Evolutionary conservation across 2,797 vertebrate genomes (phyloP).

Genomic region (Lerista edwardsae): DNA sequence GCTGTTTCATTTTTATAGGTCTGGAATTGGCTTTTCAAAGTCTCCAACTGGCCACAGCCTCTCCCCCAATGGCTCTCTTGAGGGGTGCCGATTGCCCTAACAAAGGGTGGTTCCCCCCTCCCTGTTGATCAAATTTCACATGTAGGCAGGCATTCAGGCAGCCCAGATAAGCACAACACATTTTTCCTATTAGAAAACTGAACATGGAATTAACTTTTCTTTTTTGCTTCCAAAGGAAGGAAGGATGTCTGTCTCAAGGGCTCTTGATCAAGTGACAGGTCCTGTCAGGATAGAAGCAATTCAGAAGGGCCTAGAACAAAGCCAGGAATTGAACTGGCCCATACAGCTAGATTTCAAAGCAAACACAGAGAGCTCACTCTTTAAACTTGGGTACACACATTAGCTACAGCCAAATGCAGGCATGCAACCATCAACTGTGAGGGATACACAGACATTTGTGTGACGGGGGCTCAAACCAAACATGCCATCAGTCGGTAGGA

Average conservation of each 20-base stretch:
- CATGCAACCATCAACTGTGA: neutral
- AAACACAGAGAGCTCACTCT: neutral
- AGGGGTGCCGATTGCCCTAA: neutral
- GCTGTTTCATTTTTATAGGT: neutral
- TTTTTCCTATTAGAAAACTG: slow-evolving; percentile 4
- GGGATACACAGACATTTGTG: too few relatives aligned
- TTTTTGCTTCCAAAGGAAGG: neutral
- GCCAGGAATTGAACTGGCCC: neutral
- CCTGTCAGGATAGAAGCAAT: neutral
- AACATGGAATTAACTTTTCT: neutral
- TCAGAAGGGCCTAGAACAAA: neutral
- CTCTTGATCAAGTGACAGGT: neutral
- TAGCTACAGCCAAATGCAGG: neutral
- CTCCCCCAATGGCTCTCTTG: slow-evolving; percentile 25
- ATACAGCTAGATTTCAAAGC: neutral
- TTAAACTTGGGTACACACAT: neutral
- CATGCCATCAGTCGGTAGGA: too few relatives aligned
- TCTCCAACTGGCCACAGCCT: neutral
- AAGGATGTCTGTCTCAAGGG: neutral
- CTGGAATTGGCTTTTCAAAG: slow-evolving; percentile 20
- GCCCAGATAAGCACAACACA: neutral
- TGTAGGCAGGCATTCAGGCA: neutral
- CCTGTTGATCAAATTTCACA: neutral
- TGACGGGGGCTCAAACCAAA: too few relatives aligned
- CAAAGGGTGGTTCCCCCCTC: neutral